A percentile compares a stretch with the other conserved stretches of the same genome.
These are phyloP conservation scores for Diplodus sargus DNA, from an alignment of 2,797 vertebrate genomes.

Conservation along the genomic window DNA sequence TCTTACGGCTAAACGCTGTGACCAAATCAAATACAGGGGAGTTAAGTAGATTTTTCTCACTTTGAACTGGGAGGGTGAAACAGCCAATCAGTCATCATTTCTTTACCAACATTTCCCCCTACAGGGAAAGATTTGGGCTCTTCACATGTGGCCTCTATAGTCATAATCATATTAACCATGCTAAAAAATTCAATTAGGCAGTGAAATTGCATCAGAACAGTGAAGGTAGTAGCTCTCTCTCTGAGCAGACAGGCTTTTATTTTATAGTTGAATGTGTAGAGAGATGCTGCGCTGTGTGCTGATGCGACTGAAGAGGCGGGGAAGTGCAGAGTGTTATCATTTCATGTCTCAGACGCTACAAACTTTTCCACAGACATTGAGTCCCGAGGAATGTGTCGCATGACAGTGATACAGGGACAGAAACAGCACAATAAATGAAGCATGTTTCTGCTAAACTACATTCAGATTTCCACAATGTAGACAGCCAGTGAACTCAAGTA, in stretches of 20 bases:
- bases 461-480: background rate
- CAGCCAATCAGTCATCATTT: constrained; percentile 25
- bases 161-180: constrained; percentile 53
- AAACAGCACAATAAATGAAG: background rate
- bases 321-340: constrained; percentile 4
- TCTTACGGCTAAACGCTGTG: background rate
- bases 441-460: background rate
- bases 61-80: constrained; percentile 13
- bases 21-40: background rate
- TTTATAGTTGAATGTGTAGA: constrained; percentile 45
- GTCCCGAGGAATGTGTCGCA: background rate
- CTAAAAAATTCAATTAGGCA: constrained; percentile 54
- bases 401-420: background rate
- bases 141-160: constrained; percentile 38
- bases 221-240: constrained; percentile 7
- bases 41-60: constrained; percentile 6
- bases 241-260: constrained; percentile 28
- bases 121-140: constrained; percentile 22
- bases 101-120: constrained; percentile 10
- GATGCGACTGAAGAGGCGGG: background rate
- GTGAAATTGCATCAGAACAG: constrained; percentile 46
- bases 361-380: background rate
- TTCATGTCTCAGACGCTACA: background rate
- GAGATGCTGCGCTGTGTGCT: constrained; percentile 15
- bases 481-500: background rate